A percentile compares a stretch with the other conserved stretches of the same genome.
phyloP scores from a whole-genome alignment of 2,113 vertebrate species.

The Poicephalus gulielmi region DNA sequence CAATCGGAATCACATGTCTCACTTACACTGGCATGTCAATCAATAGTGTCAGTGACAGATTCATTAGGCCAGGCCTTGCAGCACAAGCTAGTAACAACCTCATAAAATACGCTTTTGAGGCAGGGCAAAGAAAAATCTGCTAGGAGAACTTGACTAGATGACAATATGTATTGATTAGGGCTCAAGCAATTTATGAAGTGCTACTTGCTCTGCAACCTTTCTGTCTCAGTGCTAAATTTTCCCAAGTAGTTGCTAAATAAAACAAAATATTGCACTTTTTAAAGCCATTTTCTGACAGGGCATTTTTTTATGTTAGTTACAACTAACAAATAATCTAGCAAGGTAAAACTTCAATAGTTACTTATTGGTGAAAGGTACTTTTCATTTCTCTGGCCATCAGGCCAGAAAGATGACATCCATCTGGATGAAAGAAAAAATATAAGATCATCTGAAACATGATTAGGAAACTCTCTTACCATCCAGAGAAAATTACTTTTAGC shows the following conservation, averaged over 20 bases:
- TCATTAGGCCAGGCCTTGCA: conserved; percentile 86
- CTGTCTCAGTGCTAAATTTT: conserved; percentile 76
- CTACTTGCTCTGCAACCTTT: conserved; percentile 76
- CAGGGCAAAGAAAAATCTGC: conserved; percentile 72
- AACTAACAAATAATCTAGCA: conserved; percentile 63
- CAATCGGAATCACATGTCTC: conserved; percentile 92
- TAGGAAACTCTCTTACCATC: conserved; percentile 33
- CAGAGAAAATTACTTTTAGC: conserved; percentile 13
- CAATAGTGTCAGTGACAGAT: conserved; percentile 87
- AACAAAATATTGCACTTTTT: conserved; percentile 73
- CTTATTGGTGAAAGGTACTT: conserved; percentile 55
- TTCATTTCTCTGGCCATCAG: conserved; percentile 53
- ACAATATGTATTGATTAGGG: conserved; percentile 86
- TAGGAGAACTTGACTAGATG: conserved; percentile 74
- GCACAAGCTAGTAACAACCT: conserved; percentile 81
- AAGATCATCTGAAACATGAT: conserved; percentile 10
- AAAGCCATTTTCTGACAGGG: conserved; percentile 56
- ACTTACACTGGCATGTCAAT: conserved; percentile 89
- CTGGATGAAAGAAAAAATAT: conserved; percentile 10
- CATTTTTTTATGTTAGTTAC: conserved; percentile 71
- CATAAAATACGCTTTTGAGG: conserved; percentile 85
- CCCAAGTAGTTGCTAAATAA: conserved; percentile 74
- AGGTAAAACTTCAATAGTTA: conserved; percentile 65
- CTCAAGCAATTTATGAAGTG: conserved; percentile 82
- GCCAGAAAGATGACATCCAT: conserved; percentile 51